Evolutionary conservation across 1,140 invertebrate genomes (phyloP).

Genomic region (Pygmarrhopalites habei): DNA sequence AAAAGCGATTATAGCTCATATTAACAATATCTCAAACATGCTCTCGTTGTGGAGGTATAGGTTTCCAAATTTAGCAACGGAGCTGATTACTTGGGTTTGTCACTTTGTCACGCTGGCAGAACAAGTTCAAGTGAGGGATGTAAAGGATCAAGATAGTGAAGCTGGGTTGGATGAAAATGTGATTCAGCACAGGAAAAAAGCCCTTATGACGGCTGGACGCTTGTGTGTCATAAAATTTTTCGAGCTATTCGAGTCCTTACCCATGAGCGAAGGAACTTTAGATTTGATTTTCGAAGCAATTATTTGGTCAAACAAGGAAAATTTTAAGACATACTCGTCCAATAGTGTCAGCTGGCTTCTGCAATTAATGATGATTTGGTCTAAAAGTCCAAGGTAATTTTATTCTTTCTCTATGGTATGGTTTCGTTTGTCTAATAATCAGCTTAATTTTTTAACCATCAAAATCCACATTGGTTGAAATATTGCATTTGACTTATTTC

Average conservation of each 20-base stretch:
- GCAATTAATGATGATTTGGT: slow-evolving; percentile 2
- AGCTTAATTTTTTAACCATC: neutral
- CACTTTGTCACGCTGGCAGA: neutral
- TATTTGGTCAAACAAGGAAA: neutral
- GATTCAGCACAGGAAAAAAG: neutral
- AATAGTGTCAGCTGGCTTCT: neutral
- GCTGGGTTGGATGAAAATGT: neutral
- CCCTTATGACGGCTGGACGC: neutral
- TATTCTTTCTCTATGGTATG: too few relatives aligned
- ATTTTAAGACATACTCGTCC: neutral
- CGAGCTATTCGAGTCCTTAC: neutral
- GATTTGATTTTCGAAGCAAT: neutral
- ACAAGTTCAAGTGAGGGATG: too few relatives aligned
- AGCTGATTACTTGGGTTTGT: neutral
- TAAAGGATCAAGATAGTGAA: neutral
- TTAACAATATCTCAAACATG: neutral
- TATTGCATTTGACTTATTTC: neutral
- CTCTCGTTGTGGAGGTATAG: neutral
- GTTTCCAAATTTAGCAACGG: neutral
- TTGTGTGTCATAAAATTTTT: neutral
- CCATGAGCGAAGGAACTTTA: neutral
- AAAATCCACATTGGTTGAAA: neutral
- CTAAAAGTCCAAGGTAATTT: neutral
- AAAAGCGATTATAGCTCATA: neutral
- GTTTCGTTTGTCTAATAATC: too few relatives aligned